Evolutionary conservation across 2,888 invertebrate genomes (phyloP).

Genomic region (Nomada goodeniana): DNA sequence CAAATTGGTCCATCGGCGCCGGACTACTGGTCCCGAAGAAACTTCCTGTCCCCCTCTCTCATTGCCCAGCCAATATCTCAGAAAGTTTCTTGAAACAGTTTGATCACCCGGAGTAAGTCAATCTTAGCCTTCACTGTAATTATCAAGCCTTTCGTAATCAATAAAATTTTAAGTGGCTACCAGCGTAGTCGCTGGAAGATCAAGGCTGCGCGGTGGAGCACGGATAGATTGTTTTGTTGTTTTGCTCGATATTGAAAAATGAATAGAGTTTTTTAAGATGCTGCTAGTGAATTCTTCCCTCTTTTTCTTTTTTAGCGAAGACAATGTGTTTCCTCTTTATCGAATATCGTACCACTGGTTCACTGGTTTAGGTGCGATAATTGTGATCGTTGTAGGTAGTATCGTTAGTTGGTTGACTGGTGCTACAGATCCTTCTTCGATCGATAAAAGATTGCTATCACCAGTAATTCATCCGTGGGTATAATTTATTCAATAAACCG

Average conservation of each 20-base stretch:
- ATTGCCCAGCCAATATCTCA: constrained; percentile 83
- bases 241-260: neutral
- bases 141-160: constrained; percentile 33
- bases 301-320: constrained; percentile 76
- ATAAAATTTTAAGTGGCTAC: constrained; percentile 23
- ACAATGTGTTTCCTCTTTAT: constrained; percentile 89
- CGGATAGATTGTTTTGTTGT: neutral
- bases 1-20: constrained; percentile 88
- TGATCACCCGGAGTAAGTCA: constrained; percentile 60
- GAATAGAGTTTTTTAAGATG: neutral
- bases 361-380: constrained; percentile 89
- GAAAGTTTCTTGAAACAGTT: constrained; percentile 76
- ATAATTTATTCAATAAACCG: no score
- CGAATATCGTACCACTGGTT: constrained; percentile 93
- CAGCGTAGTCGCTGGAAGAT: neutral
- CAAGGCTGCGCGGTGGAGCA: neutral
- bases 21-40: constrained; percentile 87
- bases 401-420: constrained; percentile 87
- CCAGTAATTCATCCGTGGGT: constrained; percentile 86
- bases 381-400: constrained; percentile 89
- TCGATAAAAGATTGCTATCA: constrained; percentile 87
- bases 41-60: constrained; percentile 85
- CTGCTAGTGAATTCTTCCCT: neutral
- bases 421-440: constrained; percentile 84
- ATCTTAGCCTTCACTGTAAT: constrained; percentile 13